Percentiles rank a stretch among this genome's conserved stretches.
These are phyloP conservation scores for Chymomyza amoena DNA, from an alignment of 2,888 invertebrate species.

Conservation along the genomic window DNA sequence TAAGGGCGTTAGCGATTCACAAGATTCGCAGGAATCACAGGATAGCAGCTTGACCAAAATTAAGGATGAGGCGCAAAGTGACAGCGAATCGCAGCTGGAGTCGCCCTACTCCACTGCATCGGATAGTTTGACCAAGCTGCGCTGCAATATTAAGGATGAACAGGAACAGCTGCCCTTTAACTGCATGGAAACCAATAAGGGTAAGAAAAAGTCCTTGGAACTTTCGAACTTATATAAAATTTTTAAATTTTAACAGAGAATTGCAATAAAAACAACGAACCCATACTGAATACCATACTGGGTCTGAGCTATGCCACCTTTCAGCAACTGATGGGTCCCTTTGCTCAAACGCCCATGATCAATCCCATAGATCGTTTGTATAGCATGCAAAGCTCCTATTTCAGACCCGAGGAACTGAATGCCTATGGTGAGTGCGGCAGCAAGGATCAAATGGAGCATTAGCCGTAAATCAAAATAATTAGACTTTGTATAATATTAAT, in stretches of 20 bases:
- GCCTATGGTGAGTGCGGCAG: slow-evolving; percentile 71
- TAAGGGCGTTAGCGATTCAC: slow-evolving; percentile 77
- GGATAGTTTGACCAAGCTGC: slow-evolving; percentile 65
- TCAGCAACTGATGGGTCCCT: slow-evolving; percentile 79
- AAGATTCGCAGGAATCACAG: slow-evolving; percentile 80
- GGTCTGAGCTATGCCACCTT: slow-evolving; percentile 78
- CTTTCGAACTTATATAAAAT: not conserved
- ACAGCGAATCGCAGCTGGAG: slow-evolving; percentile 78
- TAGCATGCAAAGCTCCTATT: slow-evolving; percentile 84
- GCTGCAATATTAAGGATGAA: slow-evolving; percentile 76
- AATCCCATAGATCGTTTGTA: slow-evolving; percentile 83
- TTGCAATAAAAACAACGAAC: slow-evolving; percentile 78
- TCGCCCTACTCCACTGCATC: slow-evolving; percentile 71
- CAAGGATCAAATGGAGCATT: slow-evolving; percentile 72
- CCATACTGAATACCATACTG: slow-evolving; percentile 77
- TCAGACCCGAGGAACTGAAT: slow-evolving; percentile 81
- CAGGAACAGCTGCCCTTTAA: slow-evolving; percentile 75
- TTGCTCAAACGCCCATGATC: slow-evolving; percentile 78
- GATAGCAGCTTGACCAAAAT: slow-evolving; percentile 81
- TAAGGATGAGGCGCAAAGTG: slow-evolving; percentile 83
- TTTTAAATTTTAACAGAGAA: slow-evolving; percentile 62
- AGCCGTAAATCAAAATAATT: slow-evolving; percentile 68
- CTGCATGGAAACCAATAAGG: slow-evolving; percentile 78
- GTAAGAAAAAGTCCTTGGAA: slow-evolving; percentile 40
- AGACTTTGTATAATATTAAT: slow-evolving; percentile 65